These are phyloP conservation scores for Yponomeuta plumbellus DNA, from an alignment of 2,888 invertebrate species.

Conservation along the genomic window DNA sequence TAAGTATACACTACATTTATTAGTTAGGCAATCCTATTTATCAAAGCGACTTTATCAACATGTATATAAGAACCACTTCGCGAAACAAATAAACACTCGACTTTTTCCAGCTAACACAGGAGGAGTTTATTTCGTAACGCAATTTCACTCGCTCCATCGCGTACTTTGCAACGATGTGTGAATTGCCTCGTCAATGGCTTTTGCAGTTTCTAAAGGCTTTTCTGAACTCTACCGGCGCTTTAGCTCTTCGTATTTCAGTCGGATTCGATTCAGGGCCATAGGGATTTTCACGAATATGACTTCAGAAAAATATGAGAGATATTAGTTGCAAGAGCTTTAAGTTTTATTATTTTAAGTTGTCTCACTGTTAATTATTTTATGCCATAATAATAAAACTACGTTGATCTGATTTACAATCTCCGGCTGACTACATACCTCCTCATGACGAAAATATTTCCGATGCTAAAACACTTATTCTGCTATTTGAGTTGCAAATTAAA, in stretches of 20 bases:
- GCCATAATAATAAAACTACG: no score
- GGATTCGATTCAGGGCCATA: no score
- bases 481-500: no score
- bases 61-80: background rate
- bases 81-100: background rate
- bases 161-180: background rate
- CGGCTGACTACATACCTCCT: no score
- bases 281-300: no score
- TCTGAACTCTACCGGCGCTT: background rate
- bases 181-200: constrained; percentile 1
- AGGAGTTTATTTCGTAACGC: background rate
- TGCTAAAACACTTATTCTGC: no score
- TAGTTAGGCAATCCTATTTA: background rate
- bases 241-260: background rate
- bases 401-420: no score
- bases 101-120: background rate
- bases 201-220: background rate
- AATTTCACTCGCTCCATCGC: background rate
- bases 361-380: no score
- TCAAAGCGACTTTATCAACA: background rate
- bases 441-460: no score
- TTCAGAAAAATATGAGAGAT: no score
- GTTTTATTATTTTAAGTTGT: no score
- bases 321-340: no score
- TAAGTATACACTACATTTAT: background rate